A percentile compares a stretch with the other conserved stretches of the same genome.
These are phyloP conservation scores for Hyperopisus bebe DNA, from an alignment of 2,113 vertebrate species.

Conservation along the genomic window DNA sequence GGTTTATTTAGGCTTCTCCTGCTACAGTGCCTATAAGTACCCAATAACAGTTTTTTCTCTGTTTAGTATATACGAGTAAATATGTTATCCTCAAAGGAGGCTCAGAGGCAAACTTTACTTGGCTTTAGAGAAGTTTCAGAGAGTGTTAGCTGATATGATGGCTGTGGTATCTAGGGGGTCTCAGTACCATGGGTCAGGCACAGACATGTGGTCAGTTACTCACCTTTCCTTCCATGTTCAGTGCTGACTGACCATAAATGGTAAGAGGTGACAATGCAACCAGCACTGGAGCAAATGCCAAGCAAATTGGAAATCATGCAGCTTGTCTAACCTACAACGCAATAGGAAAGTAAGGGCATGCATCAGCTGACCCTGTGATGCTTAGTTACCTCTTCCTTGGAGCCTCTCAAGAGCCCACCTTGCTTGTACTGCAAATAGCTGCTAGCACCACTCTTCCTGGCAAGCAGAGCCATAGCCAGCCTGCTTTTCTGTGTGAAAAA, in stretches of 20 bases:
- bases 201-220: not conserved
- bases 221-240: not conserved
- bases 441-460: conserved; percentile 86
- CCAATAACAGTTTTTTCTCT: not conserved
- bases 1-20: not conserved
- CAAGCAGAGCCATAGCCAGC: conserved; percentile 84
- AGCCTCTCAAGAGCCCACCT: conserved; percentile 82
- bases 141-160: not conserved
- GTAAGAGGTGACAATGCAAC: not conserved
- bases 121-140: not conserved
- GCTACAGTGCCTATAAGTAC: not conserved
- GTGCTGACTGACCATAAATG: not conserved
- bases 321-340: not conserved
- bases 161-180: not conserved
- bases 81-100: not conserved
- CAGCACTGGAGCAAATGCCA: not conserved
- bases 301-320: not conserved
- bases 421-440: conserved; percentile 97
- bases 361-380: conserved; percentile 22
- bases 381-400: conserved; percentile 80
- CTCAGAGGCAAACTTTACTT: not conserved
- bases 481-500: conserved; percentile 85
- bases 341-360: conserved; percentile 15
- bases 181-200: not conserved
- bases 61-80: not conserved